phyloP scores from a whole-genome alignment of 1,140 invertebrate genomes.

The Kradibia gibbosae region DNA sequence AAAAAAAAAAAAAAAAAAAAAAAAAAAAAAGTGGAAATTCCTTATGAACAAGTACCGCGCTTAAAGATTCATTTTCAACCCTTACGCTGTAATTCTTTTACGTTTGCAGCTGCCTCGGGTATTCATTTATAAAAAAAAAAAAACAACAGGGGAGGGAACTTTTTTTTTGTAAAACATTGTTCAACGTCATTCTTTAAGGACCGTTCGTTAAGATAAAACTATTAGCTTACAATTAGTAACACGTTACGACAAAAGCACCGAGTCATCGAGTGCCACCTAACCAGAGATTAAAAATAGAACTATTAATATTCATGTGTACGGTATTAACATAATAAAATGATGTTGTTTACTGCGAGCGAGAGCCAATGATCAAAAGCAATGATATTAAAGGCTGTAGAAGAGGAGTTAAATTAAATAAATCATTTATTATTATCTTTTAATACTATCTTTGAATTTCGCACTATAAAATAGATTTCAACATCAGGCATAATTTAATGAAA shows the following conservation, averaged over 20 bases:
- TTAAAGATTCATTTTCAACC: too few relatives aligned
- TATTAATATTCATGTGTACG: not conserved
- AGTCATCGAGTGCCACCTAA: not conserved
- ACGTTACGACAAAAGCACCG: not conserved
- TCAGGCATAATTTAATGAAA: not conserved
- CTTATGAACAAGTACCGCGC: too few relatives aligned
- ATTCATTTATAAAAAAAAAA: too few relatives aligned
- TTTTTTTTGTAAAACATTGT: too few relatives aligned
- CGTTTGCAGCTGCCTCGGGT: too few relatives aligned
- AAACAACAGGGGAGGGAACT: too few relatives aligned
- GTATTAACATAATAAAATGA: not conserved
- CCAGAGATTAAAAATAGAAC: not conserved
- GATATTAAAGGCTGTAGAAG: not conserved
- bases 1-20: not conserved
- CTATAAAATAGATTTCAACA: not conserved
- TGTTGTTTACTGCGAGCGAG: not conserved
- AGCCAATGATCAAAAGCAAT: not conserved
- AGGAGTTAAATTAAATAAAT: not conserved
- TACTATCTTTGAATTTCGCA: constrained; percentile 17
- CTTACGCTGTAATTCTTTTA: too few relatives aligned
- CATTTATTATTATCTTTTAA: too few relatives aligned
- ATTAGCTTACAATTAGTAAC: not conserved
- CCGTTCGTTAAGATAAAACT: not conserved
- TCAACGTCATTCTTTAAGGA: too few relatives aligned
- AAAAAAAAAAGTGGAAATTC: not conserved